These are phyloP conservation scores for Folsomia manolachei DNA, from an alignment of 2,888 invertebrate species.

Conservation along the genomic window DNA sequence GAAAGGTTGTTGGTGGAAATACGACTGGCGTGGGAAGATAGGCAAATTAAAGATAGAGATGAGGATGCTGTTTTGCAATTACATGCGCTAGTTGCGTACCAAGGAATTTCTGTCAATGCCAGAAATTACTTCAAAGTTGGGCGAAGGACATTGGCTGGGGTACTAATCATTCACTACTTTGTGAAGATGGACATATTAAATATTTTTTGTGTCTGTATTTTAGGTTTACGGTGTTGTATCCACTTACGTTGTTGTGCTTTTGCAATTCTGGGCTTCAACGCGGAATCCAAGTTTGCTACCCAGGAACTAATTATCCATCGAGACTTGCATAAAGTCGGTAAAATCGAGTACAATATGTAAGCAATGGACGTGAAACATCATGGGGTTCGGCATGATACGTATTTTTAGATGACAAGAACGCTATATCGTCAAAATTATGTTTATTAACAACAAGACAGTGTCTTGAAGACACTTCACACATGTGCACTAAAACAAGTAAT, in stretches of 20 bases:
- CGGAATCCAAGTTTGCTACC: too few species aligned
- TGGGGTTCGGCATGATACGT: too few species aligned
- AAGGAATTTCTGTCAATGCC: background rate
- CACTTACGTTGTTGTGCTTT: background rate
- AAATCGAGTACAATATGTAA: too few species aligned
- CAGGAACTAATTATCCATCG: too few species aligned
- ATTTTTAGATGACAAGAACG: too few species aligned
- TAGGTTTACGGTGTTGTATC: background rate
- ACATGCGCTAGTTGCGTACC: background rate
- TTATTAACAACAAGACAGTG: too few species aligned
- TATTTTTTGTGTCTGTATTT: background rate
- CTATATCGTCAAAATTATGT: too few species aligned
- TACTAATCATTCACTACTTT: too few species aligned
- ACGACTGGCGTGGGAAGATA: background rate
- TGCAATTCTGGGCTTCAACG: background rate
- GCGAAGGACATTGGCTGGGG: background rate
- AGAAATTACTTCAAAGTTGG: background rate
- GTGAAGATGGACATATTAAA: background rate
- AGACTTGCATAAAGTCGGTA: too few species aligned
- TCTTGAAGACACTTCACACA: too few species aligned
- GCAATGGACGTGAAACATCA: too few species aligned
- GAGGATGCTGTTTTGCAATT: background rate
- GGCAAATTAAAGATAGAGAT: background rate
- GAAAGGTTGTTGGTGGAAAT: background rate
- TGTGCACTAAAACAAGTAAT: too few species aligned